These are phyloP conservation scores for Xanthia togata DNA, from an alignment of 2,888 invertebrate genomes.

Conservation along the genomic window DNA sequence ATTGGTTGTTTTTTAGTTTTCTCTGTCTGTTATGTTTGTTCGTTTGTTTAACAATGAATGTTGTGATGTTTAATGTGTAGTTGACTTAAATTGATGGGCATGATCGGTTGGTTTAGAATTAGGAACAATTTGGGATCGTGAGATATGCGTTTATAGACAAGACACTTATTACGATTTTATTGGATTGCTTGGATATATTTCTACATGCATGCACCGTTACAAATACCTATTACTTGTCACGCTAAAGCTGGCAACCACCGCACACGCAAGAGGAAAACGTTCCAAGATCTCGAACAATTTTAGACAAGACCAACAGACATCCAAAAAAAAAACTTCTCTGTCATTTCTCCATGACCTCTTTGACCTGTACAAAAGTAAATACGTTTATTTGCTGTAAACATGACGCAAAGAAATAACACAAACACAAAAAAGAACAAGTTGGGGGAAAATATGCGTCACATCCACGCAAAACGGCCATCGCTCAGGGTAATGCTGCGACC, in stretches of 20 bases:
- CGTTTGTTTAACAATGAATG: constrained; percentile 52
- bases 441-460: too few species aligned
- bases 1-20: constrained; percentile 65
- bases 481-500: too few species aligned
- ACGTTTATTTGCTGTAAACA: too few species aligned
- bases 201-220: neutral
- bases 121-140: constrained; percentile 4
- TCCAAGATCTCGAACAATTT: neutral
- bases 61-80: constrained; percentile 44
- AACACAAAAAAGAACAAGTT: too few species aligned
- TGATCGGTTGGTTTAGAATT: neutral
- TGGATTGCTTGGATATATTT: neutral
- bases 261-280: neutral
- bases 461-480: too few species aligned
- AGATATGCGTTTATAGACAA: neutral
- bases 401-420: too few species aligned
- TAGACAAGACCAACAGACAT: neutral
- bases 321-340: neutral
- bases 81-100: constrained; percentile 41
- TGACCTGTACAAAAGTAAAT: neutral
- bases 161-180: neutral
- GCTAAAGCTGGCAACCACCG: neutral
- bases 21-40: constrained; percentile 48
- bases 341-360: neutral
- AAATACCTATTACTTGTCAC: neutral